Base-by-base conservation (phyloP, 2,888 invertebrate species). In the Eubasilissa splendida region DNA sequence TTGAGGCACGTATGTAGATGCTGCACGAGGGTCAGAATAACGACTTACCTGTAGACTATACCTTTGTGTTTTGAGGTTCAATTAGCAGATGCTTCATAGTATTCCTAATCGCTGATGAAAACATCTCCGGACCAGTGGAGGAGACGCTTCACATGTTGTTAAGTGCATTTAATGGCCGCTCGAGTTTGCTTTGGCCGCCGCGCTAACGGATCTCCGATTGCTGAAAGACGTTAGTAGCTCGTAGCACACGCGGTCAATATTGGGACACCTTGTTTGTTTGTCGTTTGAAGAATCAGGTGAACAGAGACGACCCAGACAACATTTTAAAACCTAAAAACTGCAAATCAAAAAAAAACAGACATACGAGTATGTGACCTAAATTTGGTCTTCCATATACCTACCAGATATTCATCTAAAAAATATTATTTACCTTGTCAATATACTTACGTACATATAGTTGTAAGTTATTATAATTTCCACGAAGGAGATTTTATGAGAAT, bases 21-120 rank as follows among this genome's bases (percentile, higher is more conserved):
- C 42, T 42, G 42, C 2, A 22, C 7, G 42, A 42, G 42, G 42
- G 42, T 42, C 42, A 7, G 7, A 42, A 42, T 42, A 42, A 42
- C 7, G 42, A 42, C 42, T 42, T 54, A 22, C 70, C 54, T n/a
- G 56, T 76, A 66, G 53, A 71, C 56, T 74, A 31, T 71, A n/a
- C 42, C 56, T 74, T 74, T 74, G 74, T 74, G 74, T 74, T 77
- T 76, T 52, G 75, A 76, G 79, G 66, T 14, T n/a, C 81, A 81
- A 83, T 83, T 83, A 83, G 76, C 83, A 68, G 53, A 77, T 60
- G 54, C 58, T 80, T 75, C 75, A 74, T 66, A 77, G 71, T 65
- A 70, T 56, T 81, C 79, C 81, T 83, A 83, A 83, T 83, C 83
- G 83, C 81, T 71, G 79, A 77, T 83, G 83, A 81, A 83, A 81